Percentiles rank a stretch among this genome's conserved stretches.
Evolutionary conservation across 2,113 vertebrate species (phyloP).

Genomic region (Engystomops pustulosus): DNA sequence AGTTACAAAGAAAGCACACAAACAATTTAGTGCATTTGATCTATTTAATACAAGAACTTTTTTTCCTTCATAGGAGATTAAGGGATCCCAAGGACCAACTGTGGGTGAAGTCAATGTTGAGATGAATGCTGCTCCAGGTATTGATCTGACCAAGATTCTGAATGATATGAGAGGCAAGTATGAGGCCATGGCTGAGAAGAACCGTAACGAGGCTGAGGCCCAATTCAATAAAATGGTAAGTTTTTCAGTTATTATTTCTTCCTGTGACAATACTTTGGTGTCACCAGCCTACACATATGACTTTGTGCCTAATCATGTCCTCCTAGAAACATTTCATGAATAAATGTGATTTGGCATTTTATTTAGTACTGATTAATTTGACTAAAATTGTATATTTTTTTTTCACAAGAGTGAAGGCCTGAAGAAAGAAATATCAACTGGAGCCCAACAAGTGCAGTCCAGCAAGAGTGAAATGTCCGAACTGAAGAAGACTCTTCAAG

Average conservation of each 20-base stretch:
- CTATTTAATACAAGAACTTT: neutral
- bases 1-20: neutral
- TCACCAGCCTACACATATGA: no score
- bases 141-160: slow-evolving; percentile 79
- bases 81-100: slow-evolving; percentile 74
- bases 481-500: slow-evolving; percentile 73
- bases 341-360: no score
- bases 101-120: slow-evolving; percentile 84
- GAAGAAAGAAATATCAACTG: slow-evolving; percentile 64
- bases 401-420: slow-evolving; percentile 68
- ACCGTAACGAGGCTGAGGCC: slow-evolving; percentile 82
- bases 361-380: neutral
- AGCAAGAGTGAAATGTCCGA: slow-evolving; percentile 64
- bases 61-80: slow-evolving; percentile 75
- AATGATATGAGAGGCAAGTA: slow-evolving; percentile 84
- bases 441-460: slow-evolving; percentile 64
- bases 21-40: neutral
- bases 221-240: slow-evolving; percentile 76
- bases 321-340: no score
- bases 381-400: neutral
- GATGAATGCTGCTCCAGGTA: slow-evolving; percentile 82
- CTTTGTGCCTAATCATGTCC: no score
- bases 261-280: neutral
- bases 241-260: neutral
- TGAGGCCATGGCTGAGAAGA: slow-evolving; percentile 81